Evolutionary conservation across 2,797 vertebrate species (phyloP), one percentile per base, ranked within the genome.

Genomic region (Podargus strigoides): DNA sequence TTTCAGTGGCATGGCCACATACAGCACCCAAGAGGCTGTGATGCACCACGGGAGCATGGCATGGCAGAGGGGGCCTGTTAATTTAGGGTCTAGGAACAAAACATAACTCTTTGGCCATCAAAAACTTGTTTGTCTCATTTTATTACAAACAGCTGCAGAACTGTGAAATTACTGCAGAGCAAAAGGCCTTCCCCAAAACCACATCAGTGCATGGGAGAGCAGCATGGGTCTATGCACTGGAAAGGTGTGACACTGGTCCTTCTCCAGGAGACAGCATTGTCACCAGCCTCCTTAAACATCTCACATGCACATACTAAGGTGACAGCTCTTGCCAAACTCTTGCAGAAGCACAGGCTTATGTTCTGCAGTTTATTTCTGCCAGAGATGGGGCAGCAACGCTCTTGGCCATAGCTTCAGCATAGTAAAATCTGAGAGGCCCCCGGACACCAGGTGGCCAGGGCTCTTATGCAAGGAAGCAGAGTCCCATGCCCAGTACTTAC

Each of bases 201-300:
- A 13, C 3, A 0, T 12, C 34, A 47, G 12, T 9, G 28, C 16
- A 16, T 7, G 37, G 37, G 62, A 63, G 55, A 66, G 52, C 4
- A 0, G 26, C 0, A 0, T 23, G 39, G 32, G 37, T 63, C 34
- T 28, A 1, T 10, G 19, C 12, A 6, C 17, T 2, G 10, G 28
- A 44, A 8, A 14, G 16, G 28, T 19, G 26, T n/a, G 37, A 82
- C 23, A 3, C 23, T 26, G 22, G 20, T 63, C 47, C 52, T 85
- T 44, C 44, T 46, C 10, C 62, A 46, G 72, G 75, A 24, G 15
- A 34, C 8, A 3, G 12, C 0, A 0, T 34, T 63, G 70, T 50
- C 39, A 36, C 37, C 34, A 69, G n/a, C 23, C 34, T n/a, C 56
- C 67, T n/a, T 47, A 9, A 58, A 69, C n/a, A 14, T 42, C 30